Base-by-base conservation (phyloP, 2,113 vertebrate species). In the Aegithalos caudatus region DNA sequence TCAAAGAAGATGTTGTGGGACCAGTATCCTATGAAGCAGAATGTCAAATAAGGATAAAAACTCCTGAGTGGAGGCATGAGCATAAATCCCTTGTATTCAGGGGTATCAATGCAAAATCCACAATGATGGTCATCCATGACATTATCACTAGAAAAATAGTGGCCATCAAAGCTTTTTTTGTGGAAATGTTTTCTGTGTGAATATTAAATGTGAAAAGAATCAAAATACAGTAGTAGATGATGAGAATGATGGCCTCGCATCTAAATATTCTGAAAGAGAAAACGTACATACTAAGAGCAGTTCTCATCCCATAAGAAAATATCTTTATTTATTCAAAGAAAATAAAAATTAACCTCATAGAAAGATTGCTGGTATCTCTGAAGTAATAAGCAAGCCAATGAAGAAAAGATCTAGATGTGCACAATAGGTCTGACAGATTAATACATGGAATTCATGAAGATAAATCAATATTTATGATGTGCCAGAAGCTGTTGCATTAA, bases 91-190 rank as follows among this genome's bases (percentile, higher is more conserved):
- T 44, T 51, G 9, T 42, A 17, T 88, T 64, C 40, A 60, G 53
- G 8, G 47, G 8, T 2, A 38, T 33, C 29, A 60, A 4, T 60
- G 48, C 21, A 64, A 56, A 69, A 44, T 60, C n/a, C 37, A 14
- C 61, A 56, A 1, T 65, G 6, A 22, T 16, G 22, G 15, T 48
- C 27, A 81, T 58, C 33, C 0, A 0, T 53, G 44, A 42, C 25
- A 42, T 67, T 23, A 48, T 35, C 19, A 7, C 56, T 60, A n/a
- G 44, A 67, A 81, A 81, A 6, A 45, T 0, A 58, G 70, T 67
- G 47, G 29, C 44, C 10, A 1, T 70, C 25, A 20, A 85, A 88
- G 10, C 45, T 48, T 57, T 44, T 80, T 29, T 35, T 28, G 9
- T 14, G 12, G n/a, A 78, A 67, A 3, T 48, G 67, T 54, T 90